Percentiles rank a stretch among this genome's conserved stretches.
Conservation (phyloP, 2,113 vertebrate species). For the Sander lucioperca region DNA sequence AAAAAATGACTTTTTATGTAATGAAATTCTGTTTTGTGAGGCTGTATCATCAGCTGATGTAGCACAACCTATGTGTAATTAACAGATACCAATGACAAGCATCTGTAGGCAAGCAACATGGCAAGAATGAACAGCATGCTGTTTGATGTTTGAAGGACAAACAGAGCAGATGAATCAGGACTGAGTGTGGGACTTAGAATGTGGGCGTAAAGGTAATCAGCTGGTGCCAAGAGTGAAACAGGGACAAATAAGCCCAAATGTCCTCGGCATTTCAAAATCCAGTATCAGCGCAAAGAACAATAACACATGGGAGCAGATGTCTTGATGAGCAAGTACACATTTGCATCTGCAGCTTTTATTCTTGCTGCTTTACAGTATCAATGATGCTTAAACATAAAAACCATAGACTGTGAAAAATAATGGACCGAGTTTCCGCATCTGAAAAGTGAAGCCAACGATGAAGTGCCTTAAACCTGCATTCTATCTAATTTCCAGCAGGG, state of each 20-base stretch:
- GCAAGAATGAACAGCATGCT: background rate
- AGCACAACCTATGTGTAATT: background rate
- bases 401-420: too few species aligned
- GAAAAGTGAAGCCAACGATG: too few species aligned
- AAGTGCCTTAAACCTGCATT: too few species aligned
- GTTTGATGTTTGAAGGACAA: background rate
- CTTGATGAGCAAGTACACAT: background rate
- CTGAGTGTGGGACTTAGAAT: background rate
- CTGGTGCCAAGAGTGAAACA: slow-evolving; percentile 10
- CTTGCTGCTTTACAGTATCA: background rate
- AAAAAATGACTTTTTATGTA: background rate
- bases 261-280: background rate
- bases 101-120: background rate
- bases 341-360: background rate
- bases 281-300: background rate
- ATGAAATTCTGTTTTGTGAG: background rate
- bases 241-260: background rate
- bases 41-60: background rate
- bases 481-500: too few species aligned
- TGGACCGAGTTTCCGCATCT: too few species aligned
- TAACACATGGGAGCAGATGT: background rate
- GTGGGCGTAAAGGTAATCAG: slow-evolving; percentile 14
- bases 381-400: background rate
- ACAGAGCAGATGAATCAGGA: background rate
- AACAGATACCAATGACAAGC: background rate